phyloP scores from a whole-genome alignment of 2,888 invertebrate species.

The Drosophila hamatofila region DNA sequence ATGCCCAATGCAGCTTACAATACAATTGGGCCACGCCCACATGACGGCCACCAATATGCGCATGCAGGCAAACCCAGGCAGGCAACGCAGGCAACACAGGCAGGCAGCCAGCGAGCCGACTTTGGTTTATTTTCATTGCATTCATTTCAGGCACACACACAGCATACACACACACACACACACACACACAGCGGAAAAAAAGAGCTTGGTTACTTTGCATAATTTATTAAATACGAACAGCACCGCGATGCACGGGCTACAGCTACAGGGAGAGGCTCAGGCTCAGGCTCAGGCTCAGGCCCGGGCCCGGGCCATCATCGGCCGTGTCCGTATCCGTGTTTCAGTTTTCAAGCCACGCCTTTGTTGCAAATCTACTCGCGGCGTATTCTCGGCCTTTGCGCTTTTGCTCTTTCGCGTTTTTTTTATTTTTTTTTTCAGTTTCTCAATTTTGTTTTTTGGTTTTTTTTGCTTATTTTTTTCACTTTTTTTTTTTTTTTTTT shows the following conservation, averaged over 20 bases:
- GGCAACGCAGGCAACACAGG: not conserved
- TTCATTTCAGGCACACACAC: slow-evolving; percentile 39
- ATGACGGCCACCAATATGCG: slow-evolving; percentile 36
- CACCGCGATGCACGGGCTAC: slow-evolving; percentile 1
- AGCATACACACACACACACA: not conserved
- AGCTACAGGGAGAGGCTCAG: too few species aligned
- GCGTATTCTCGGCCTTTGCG: slow-evolving; percentile 44
- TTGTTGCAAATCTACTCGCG: slow-evolving; percentile 47
- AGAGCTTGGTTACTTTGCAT: slow-evolving; percentile 68
- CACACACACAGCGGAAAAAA: slow-evolving; percentile 7
- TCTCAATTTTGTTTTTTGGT: slow-evolving; percentile 18
- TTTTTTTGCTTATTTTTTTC: not conserved
- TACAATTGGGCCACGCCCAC: slow-evolving; percentile 41
- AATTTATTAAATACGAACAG: slow-evolving; percentile 68
- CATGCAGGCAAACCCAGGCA: slow-evolving; percentile 29
- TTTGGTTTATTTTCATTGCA: slow-evolving; percentile 47
- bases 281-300: not conserved
- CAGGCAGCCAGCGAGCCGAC: slow-evolving; percentile 2
- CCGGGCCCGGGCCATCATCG: slow-evolving; percentile 18
- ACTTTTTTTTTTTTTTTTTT: slow-evolving; percentile 17
- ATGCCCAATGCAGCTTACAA: slow-evolving; percentile 51
- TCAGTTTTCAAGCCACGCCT: slow-evolving; percentile 28
- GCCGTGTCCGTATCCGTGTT: slow-evolving; percentile 37
- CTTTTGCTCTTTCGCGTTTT: slow-evolving; percentile 42
- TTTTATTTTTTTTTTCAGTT: slow-evolving; percentile 20